phyloP scores from a whole-genome alignment of 2,113 vertebrate genomes.

The Myotis lucifugus region DNA sequence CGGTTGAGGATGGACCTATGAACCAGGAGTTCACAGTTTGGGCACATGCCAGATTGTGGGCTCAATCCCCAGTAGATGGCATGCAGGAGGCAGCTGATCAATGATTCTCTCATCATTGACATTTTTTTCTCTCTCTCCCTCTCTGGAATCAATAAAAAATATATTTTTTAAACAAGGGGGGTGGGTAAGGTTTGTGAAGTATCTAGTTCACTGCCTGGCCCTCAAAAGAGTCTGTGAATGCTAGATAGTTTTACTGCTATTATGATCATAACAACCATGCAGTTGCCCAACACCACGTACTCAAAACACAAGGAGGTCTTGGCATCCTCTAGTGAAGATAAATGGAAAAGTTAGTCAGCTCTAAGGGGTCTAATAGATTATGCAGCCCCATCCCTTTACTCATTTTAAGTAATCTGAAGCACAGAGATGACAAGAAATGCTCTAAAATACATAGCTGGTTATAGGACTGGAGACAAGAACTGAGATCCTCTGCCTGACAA shows the following conservation, averaged over 20 bases:
- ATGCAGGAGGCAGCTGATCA: not conserved
- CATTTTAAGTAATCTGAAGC: not conserved
- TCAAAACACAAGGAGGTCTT: not conserved
- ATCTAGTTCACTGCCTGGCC: not conserved
- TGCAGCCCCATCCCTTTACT: not conserved
- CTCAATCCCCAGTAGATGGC: not conserved
- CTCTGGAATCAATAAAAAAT: too few relatives aligned
- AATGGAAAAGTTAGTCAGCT: not conserved
- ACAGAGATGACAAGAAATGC: not conserved
- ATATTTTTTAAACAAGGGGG: too few relatives aligned
- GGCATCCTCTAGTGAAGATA: not conserved
- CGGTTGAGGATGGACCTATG: not conserved
- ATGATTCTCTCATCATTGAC: not conserved
- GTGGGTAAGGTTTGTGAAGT: not conserved
- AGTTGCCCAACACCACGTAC: not conserved
- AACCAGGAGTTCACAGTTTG: not conserved
- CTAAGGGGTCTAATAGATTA: not conserved
- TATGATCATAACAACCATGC: not conserved
- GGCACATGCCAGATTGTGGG: not conserved
- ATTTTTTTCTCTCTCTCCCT: not conserved
- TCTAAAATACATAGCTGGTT: not conserved
- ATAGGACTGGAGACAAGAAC: not conserved
- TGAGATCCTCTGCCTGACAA: not conserved
- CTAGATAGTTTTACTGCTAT: not conserved
- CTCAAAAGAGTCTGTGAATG: not conserved